Base-by-base conservation (phyloP, 2,797 vertebrate species). In the Brachyalestes nurse region DNA sequence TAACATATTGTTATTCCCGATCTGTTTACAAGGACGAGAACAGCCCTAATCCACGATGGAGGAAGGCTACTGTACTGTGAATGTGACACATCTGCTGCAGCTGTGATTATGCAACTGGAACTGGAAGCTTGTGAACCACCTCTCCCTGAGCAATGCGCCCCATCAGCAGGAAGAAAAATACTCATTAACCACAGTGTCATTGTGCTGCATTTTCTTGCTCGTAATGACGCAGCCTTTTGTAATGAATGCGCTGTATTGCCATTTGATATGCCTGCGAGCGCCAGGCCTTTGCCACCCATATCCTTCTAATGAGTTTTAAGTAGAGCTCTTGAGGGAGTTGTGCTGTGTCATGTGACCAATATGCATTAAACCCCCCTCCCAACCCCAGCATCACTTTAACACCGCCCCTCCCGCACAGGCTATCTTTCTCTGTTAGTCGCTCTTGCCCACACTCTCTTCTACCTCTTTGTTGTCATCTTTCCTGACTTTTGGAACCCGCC, bases 261-360 rank as follows among this genome's bases (percentile, higher is more conserved):
- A 76, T 88, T 83, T 86, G 78, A 87, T 86, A 85, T 84, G 86
- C 82, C 83, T 81, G 83, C 55, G 5, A 87, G 81, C 86, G 62
- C 51, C 25, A 55, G 64, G 81, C 77, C 82, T 77, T 45, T 79
- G 58, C 80, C 86, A 84, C 84, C 78, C 84, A 66, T 71, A 80
- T 83, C 75, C 82, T 83, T 62, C 75, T 89, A 86, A 89, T 86
- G 85, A 87, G 86, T 85, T 87, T 85, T 81, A 83, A 84, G 84
- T 77, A 65, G 77, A 75, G 75, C 76, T 82, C 66, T 85, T 72
- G 58, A 75, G 79, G 79, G 78, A 84, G 78, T 78, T 53, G 47
- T 79, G 77, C 75, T 60, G 25, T 51, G 71, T 83, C 81, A 71
- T 81, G 40, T 70, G 66, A 79, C 79, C 74, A 9, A 53, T 58